Base-by-base conservation (phyloP, 1,140 invertebrate species). In the Sitobion miscanthi region DNA sequence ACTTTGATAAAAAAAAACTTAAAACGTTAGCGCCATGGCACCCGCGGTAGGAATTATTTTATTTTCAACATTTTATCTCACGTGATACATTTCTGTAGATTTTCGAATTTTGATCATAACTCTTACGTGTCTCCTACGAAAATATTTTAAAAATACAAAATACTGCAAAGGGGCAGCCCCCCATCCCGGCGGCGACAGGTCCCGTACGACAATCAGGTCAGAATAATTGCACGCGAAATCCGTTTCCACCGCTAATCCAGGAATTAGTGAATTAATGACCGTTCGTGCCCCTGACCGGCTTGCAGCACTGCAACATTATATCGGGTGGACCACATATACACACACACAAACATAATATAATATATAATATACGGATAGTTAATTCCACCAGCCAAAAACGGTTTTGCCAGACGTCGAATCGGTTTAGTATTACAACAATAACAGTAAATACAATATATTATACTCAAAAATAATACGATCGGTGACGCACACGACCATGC, bases 221-320 rank as follows among this genome's bases (percentile, higher is more conserved):
- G n/a, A 77, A 77, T 35, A 77, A 77, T 77, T 77, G 62, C 30
- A 77, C 62, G 0, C 30, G 62, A 77, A 77, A n/a, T 77, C 62
- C 62, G 62, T 77, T 77, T 77, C 62, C 57, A 30, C 57, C 30
- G 62, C 30, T 77, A 77, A 77, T 77, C 62, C 30, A 14, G 62
- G 62, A n/a, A 77, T 77, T 77, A 77, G 30, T n/a, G 62, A 77
- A 77, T 77, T 77, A 77, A 77, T 30, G 62, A 77, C 62, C 62
- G 62, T 77, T n/a, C n/a, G 4, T 77, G n/a, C 62, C 62, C n/a
- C 30, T 77, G n/a, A n/a, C 62, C 62, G n/a, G 62, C 30, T 35
- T 3, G 14, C 17, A 30, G n/a, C 62, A 77, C 30, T 77, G 62
- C 62, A 30, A 77, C 30, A 77, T 77, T 77, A n/a, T 77, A n/a